Evolutionary conservation across 2,113 vertebrate genomes (phyloP), one percentile per base, ranked within the genome.

Genomic region (Crotalus viridis): DNA sequence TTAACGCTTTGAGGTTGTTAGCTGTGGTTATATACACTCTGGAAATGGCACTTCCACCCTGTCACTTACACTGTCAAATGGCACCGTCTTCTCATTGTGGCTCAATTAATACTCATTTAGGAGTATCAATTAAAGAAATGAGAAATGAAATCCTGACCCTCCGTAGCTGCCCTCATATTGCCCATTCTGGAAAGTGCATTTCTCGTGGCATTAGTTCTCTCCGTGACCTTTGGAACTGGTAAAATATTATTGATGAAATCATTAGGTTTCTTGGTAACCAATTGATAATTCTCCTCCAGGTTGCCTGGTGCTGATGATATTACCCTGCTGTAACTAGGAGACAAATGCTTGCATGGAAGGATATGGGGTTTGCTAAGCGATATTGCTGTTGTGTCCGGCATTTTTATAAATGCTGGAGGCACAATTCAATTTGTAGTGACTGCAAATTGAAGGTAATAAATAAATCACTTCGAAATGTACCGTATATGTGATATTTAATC

Each of bases 261-360:
- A 92, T 96, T 95, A 93, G 90, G 94, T 96, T 96, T 96, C 94
- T 96, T 95, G 88, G 95, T 96, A 96, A 95, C 94, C 94, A 69
- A 94, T 28, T 93, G 96, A 95, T 95, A 93, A 96, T 96, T 96
- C 94, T 96, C 96, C 93, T 96, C 93, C 87, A 61, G 61, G 94
- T 94, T 95, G 94, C 94, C 94, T 93, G 94, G 93, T 17, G 88
- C 95, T 96, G 96, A 96, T 95, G 96, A 89, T 91, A 96, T 97
- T 97, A 97, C 94, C 97, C 95, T 95, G 90, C 94, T 95, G 96
- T 96, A 97, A 95, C 95, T 97, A 97, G 96, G 95, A 96, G 96
- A 97, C 94, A 96, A 95, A 95, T 22, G 43, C 93, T 95, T 93
- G 91, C 88, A 51, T 57, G 22, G 87, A 94, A 91, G 91, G 85